Percentiles rank a stretch among this genome's conserved stretches.
Evolutionary conservation across 1,140 invertebrate species (phyloP).

Genomic region (Caerostris extrusa): DNA sequence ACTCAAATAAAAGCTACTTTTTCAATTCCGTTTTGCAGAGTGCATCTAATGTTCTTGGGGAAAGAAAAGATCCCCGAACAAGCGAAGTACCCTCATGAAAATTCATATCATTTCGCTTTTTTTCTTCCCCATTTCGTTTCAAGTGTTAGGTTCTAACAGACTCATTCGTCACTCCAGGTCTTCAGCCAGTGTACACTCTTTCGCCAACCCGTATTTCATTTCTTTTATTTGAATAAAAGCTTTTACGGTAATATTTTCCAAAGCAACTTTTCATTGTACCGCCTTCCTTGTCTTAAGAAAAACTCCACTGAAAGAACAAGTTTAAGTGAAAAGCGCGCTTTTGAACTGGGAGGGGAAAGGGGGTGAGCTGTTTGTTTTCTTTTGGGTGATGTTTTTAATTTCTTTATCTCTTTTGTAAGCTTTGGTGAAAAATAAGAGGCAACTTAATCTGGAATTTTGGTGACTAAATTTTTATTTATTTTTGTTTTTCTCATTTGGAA

Average conservation of each 20-base stretch:
- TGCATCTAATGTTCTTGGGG: constrained; percentile 44
- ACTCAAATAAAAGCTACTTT: constrained; percentile 66
- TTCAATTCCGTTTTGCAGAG: constrained; percentile 48
- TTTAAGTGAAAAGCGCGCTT: constrained; percentile 37
- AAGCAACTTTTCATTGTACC: constrained; percentile 5
- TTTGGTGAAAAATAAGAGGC: not conserved
- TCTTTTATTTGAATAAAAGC: constrained; percentile 70
- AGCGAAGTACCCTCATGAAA: constrained; percentile 52
- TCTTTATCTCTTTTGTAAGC: not conserved
- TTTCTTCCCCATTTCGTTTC: constrained; percentile 17
- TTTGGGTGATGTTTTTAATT: constrained; percentile 36
- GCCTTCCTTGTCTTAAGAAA: constrained; percentile 47
- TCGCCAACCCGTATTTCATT: constrained; percentile 47
- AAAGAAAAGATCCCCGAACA: constrained; percentile 46
- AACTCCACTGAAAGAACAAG: not conserved
- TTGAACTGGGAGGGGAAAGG: not conserved
- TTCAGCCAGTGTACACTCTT: not conserved
- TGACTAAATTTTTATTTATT: too few relatives aligned
- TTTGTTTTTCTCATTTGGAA: too few relatives aligned
- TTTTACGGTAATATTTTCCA: constrained; percentile 56
- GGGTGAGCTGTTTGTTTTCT: constrained; percentile 1
- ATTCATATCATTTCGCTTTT: constrained; percentile 45
- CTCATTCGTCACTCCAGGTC: constrained; percentile 39
- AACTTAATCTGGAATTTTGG: too few relatives aligned
- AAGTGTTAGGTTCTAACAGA: constrained; percentile 57